Evolutionary conservation across 2,797 vertebrate genomes (phyloP).

Genomic region (Bufotes viridis): DNA sequence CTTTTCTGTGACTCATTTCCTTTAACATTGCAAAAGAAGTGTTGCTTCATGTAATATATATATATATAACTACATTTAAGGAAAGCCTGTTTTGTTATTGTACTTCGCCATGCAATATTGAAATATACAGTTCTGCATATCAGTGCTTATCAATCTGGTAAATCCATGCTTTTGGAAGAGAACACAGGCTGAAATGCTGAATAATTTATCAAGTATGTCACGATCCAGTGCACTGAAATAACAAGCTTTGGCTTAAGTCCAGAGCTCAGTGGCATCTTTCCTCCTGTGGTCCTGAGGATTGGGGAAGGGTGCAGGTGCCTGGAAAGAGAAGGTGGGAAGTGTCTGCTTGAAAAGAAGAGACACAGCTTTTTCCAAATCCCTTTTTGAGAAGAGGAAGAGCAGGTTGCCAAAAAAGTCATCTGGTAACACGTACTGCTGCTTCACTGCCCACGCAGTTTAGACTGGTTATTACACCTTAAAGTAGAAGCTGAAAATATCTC

Average conservation of each 20-base stretch:
- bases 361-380: conserved; percentile 70
- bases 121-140: conserved; percentile 9
- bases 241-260: conserved; percentile 80
- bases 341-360: conserved; percentile 69
- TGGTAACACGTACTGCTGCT: conserved; percentile 31
- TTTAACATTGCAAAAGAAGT: no score
- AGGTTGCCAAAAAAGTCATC: conserved; percentile 49
- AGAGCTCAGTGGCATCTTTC: conserved; percentile 78
- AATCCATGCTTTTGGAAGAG: conserved; percentile 25
- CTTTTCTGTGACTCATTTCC: no score
- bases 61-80: neutral
- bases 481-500: neutral
- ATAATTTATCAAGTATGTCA: conserved; percentile 54
- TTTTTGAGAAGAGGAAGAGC: conserved; percentile 19
- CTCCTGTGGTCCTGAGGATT: conserved; percentile 66
- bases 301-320: conserved; percentile 78
- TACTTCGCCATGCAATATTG: neutral
- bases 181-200: conserved; percentile 37
- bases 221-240: conserved; percentile 77
- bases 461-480: neutral
- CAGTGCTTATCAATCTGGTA: conserved; percentile 21
- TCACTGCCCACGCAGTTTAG: conserved; percentile 11
- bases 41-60: no score
- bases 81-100: neutral
- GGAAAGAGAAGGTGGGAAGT: conserved; percentile 67